Conservation (phyloP, 2,113 vertebrate species). For the Aegotheles bennettii region DNA sequence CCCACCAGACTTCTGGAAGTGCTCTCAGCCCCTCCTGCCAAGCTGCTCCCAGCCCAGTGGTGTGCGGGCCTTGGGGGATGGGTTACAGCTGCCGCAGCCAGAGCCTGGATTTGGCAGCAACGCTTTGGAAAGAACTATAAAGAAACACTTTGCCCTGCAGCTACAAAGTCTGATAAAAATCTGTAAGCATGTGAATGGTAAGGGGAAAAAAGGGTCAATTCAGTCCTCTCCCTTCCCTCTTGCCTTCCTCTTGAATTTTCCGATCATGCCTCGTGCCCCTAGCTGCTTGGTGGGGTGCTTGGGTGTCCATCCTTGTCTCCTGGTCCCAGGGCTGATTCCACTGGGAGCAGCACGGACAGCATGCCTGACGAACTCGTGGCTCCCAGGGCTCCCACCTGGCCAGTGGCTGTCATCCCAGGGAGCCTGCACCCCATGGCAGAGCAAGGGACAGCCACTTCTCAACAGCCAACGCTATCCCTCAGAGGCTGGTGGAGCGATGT, state of each 20-base stretch:
- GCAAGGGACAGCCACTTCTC: not conserved
- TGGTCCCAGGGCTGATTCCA: fast-evolving
- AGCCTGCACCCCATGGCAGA: fast-evolving
- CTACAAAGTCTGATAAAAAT: constrained; percentile 54
- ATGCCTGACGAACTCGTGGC: fast-evolving
- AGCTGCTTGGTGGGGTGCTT: fast-evolving
- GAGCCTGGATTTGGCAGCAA: constrained; percentile 43
- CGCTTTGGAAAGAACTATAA: constrained; percentile 53
- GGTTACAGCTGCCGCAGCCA: not conserved
- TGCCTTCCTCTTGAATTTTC: not conserved
- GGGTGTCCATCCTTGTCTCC: not conserved
- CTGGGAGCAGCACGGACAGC: fast-evolving
- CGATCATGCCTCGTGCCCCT: not conserved
- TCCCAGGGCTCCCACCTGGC: not conserved
- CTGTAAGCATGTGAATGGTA: constrained; percentile 50
- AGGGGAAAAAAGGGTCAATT: constrained; percentile 39
- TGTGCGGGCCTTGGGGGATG: not conserved
- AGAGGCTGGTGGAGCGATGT: fast-evolving
- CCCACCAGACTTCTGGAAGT: not conserved
- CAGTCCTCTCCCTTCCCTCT: not conserved
- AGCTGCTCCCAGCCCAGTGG: not conserved
- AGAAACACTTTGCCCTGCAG: constrained; percentile 44
- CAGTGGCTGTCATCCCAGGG: fast-evolving
- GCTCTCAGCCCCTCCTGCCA: not conserved
- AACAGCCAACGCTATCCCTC: fast-evolving